Evolutionary conservation across 2,888 invertebrate species (phyloP).

Genomic region (Pantelozetes paolii): DNA sequence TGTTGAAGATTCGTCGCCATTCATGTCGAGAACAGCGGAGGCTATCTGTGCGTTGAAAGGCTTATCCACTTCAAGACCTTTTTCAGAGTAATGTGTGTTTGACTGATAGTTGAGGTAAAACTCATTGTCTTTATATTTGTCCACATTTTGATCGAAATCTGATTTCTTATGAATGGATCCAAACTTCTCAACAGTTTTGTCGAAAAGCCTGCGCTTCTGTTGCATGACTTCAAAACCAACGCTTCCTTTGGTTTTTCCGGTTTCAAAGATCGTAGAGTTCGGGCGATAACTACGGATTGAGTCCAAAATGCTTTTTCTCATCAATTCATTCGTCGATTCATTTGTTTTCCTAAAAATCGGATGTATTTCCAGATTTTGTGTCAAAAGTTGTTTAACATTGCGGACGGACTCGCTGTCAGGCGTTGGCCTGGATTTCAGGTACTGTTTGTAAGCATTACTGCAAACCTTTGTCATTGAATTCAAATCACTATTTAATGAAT

Average conservation of each 20-base stretch:
- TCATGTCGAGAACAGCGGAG: conserved; percentile 73
- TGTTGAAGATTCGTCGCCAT: conserved; percentile 70
- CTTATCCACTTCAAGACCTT: conserved; percentile 65
- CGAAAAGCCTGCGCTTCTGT: conserved; percentile 70
- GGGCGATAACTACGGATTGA: conserved; percentile 68
- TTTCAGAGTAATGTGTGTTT: conserved; percentile 76
- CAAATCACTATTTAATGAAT: conserved; percentile 68
- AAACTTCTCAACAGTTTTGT: conserved; percentile 53
- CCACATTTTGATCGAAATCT: conserved; percentile 41
- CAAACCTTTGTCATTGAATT: conserved; percentile 67
- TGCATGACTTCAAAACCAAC: conserved; percentile 77
- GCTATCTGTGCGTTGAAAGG: conserved; percentile 77
- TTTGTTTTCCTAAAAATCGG: conserved; percentile 57
- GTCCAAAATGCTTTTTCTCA: conserved; percentile 34
- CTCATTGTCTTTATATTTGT: conserved; percentile 62
- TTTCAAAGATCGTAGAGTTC: conserved; percentile 86
- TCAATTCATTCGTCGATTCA: not conserved
- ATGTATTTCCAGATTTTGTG: conserved; percentile 59
- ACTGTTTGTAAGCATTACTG: conserved; percentile 84
- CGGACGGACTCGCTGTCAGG: conserved; percentile 85
- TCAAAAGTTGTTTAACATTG: conserved; percentile 64
- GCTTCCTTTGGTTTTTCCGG: conserved; percentile 74
- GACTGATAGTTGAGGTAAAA: conserved; percentile 82
- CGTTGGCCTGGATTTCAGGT: conserved; percentile 76
- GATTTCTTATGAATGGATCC: not conserved